These are phyloP conservation scores for Grus americana DNA, from an alignment of 2,113 vertebrate genomes.

Conservation along the genomic window DNA sequence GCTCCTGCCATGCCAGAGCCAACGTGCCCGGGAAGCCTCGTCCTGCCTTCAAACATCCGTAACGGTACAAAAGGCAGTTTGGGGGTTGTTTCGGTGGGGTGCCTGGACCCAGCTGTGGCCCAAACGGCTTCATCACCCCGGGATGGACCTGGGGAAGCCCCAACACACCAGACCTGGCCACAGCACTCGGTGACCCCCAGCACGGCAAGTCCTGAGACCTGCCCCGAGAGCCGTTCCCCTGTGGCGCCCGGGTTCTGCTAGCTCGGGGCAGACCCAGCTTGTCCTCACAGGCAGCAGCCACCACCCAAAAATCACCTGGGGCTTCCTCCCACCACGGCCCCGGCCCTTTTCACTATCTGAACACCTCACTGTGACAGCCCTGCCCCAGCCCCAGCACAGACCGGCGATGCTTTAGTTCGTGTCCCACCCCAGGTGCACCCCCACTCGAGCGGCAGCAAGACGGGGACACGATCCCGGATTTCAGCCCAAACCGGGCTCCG, in stretches of 20 bases:
- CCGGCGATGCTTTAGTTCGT: background rate
- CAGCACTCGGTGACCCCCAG: background rate
- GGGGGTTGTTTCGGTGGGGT: background rate
- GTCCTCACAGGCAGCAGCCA: background rate
- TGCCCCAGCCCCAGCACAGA: accelerated
- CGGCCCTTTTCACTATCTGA: background rate
- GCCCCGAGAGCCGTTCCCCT: background rate
- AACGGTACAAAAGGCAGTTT: background rate
- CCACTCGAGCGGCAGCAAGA: background rate
- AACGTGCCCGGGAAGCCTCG: accelerated
- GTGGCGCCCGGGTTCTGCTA: accelerated
- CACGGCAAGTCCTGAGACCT: background rate
- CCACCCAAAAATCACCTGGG: background rate
- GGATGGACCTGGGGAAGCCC: background rate
- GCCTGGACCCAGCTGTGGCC: accelerated
- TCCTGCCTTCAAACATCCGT: background rate
- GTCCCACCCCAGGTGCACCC: background rate
- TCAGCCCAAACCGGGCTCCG: background rate
- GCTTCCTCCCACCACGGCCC: background rate
- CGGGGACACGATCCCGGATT: accelerated
- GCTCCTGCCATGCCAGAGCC: background rate
- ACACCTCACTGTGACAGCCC: background rate
- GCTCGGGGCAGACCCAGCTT: background rate
- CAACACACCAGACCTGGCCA: accelerated
- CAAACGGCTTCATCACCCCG: background rate